Percentiles rank a stretch among this genome's conserved stretches.
Conservation (phyloP, 2,113 vertebrate genomes). For the Ardeotis arabs region DNA sequence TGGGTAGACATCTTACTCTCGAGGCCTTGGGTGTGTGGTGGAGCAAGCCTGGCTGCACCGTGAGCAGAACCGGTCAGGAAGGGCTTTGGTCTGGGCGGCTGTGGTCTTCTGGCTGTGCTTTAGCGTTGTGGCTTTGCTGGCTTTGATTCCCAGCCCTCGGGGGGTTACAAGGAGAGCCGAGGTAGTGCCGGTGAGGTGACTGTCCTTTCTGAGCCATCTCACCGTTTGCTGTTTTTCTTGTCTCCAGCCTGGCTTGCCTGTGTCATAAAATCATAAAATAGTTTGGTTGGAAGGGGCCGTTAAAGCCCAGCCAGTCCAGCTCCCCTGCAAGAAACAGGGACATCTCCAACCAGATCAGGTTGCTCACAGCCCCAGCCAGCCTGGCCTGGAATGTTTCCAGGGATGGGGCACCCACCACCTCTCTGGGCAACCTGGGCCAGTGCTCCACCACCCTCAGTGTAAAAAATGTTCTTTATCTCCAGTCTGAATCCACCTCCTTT, state of each 20-base stretch:
- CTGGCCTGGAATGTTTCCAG: too few relatives aligned
- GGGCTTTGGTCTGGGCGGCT: accelerated
- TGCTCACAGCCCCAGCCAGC: too few relatives aligned
- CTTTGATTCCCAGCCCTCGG: neutral
- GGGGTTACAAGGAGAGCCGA: accelerated
- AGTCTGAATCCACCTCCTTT: too few relatives aligned
- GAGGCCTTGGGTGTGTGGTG: neutral
- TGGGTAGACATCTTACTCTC: neutral
- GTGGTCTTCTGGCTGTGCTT: neutral
- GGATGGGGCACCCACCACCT: too few relatives aligned
- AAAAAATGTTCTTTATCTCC: too few relatives aligned
- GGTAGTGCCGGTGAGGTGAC: neutral
- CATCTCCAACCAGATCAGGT: too few relatives aligned
- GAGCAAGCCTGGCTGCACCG: neutral
- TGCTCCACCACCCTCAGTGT: too few relatives aligned
- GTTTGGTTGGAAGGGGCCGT: too few relatives aligned
- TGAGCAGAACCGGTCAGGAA: neutral
- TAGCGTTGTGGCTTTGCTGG: neutral
- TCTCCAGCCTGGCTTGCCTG: neutral
- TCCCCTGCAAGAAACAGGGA: too few relatives aligned
- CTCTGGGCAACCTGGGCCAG: too few relatives aligned
- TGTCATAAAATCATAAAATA: too few relatives aligned
- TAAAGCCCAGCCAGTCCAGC: too few relatives aligned
- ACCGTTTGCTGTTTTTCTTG: neutral
- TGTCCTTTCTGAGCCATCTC: neutral